These are phyloP conservation scores for Tridacna gigas DNA, from an alignment of 2,888 invertebrate genomes.

Conservation along the genomic window DNA sequence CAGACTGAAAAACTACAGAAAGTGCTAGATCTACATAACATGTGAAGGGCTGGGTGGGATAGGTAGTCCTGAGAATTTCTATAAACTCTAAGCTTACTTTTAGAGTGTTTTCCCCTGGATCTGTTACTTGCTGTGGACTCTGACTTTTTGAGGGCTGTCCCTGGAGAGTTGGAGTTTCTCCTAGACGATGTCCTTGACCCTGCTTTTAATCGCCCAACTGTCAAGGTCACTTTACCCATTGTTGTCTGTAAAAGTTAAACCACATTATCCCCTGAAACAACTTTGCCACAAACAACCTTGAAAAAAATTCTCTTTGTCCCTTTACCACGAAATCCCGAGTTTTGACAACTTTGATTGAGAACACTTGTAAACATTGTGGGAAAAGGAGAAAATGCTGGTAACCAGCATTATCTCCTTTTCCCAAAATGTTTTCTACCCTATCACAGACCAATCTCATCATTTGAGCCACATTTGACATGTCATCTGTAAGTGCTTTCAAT, in stretches of 20 bases:
- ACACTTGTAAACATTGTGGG: neutral
- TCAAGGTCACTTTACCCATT: conserved; percentile 92
- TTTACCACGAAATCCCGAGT: neutral
- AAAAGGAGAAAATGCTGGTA: neutral
- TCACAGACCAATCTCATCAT: no score
- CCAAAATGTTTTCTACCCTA: neutral
- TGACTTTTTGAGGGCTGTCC: conserved; percentile 80
- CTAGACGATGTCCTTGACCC: conserved; percentile 83
- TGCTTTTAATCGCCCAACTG: conserved; percentile 94
- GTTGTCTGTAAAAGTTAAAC: conserved; percentile 87
- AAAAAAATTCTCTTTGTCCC: neutral
- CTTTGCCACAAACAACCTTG: no score
- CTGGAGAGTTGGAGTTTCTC: conserved; percentile 76
- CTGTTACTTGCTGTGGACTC: conserved; percentile 82
- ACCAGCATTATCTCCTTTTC: neutral
- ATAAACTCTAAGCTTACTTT: conserved; percentile 73
- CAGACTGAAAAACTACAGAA: no score
- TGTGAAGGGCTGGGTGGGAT: no score
- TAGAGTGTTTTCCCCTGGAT: conserved; percentile 80
- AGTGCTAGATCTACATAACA: no score
- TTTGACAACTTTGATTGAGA: neutral
- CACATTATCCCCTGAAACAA: neutral
- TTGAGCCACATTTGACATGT: neutral
- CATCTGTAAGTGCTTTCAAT: neutral
- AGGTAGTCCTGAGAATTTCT: no score